phyloP scores from a whole-genome alignment of 2,888 invertebrate species.

The Hyalella azteca region DNA sequence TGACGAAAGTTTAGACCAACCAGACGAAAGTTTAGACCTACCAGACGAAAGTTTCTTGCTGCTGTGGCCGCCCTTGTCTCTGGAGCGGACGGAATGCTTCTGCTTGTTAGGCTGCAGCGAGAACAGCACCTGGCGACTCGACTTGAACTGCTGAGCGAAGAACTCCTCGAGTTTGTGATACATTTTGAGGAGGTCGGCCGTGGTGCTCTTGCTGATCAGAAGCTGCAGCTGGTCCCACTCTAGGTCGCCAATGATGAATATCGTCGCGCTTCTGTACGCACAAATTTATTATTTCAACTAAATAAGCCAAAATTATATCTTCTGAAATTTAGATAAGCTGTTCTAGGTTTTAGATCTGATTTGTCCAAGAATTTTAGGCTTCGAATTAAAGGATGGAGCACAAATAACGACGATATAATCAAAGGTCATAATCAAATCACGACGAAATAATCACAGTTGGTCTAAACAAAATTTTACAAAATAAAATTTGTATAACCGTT shows the following conservation, averaged over 20 bases:
- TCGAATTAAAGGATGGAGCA: too few species aligned
- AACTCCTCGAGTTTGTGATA: slow-evolving; percentile 95
- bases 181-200: slow-evolving; percentile 96
- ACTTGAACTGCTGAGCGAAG: slow-evolving; percentile 96
- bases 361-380: too few species aligned
- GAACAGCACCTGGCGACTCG: slow-evolving; percentile 89
- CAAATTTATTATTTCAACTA: too few species aligned
- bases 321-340: too few species aligned
- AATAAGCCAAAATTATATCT: too few species aligned
- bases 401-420: too few species aligned
- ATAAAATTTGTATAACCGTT: too few species aligned
- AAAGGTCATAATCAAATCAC: too few species aligned
- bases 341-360: too few species aligned
- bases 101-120: slow-evolving; percentile 64
- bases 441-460: too few species aligned
- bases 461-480: too few species aligned
- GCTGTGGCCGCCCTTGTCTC: slow-evolving; percentile 56
- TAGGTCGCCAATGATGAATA: slow-evolving; percentile 89
- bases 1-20: too few species aligned
- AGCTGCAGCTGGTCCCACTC: slow-evolving; percentile 96
- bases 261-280: slow-evolving; percentile 80
- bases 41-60: slow-evolving; percentile 60
- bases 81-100: slow-evolving; percentile 57
- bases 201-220: slow-evolving; percentile 95
- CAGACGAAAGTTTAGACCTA: slow-evolving; percentile 39